Percentiles rank a stretch among this genome's conserved stretches.
phyloP scores from a whole-genome alignment of 2,113 vertebrate genomes.

The Xyrauchen texanus region DNA sequence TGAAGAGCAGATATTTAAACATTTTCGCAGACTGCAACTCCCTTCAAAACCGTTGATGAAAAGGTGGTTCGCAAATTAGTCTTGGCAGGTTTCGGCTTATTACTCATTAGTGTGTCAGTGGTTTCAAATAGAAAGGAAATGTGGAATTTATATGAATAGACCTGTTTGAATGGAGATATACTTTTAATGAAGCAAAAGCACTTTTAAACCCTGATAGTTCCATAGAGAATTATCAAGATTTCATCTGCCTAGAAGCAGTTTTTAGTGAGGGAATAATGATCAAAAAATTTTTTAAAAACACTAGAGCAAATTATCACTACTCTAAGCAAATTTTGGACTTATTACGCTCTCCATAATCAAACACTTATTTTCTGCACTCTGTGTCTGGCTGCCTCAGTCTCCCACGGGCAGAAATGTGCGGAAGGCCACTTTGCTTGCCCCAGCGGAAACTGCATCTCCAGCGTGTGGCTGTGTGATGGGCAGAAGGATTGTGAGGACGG shows the following conservation, averaged over 20 bases:
- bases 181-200: conserved; percentile 16
- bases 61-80: conserved; percentile 13
- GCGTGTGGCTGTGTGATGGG: conserved; percentile 95
- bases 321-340: conserved; percentile 29
- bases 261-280: conserved; percentile 37
- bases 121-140: conserved; percentile 8
- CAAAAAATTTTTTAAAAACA: conserved; percentile 26
- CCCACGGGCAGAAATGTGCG: conserved; percentile 90
- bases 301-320: conserved; percentile 36
- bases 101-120: conserved; percentile 34
- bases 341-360: conserved; percentile 25
- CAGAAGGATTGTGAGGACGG: conserved; percentile 98
- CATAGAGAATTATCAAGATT: conserved; percentile 28
- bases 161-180: conserved; percentile 3
- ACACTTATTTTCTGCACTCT: conserved; percentile 15
- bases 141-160: conserved; percentile 4
- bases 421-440: conserved; percentile 98
- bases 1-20: conserved; percentile 28
- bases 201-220: not conserved
- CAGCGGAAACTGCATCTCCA: conserved; percentile 97
- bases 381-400: conserved; percentile 77
- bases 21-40: not conserved
- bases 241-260: conserved; percentile 17
- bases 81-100: conserved; percentile 22
- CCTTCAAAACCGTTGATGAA: conserved; percentile 31